These are phyloP conservation scores for Akabosia matsudoensis DNA, from an alignment of 1,140 invertebrate genomes.

Conservation along the genomic window DNA sequence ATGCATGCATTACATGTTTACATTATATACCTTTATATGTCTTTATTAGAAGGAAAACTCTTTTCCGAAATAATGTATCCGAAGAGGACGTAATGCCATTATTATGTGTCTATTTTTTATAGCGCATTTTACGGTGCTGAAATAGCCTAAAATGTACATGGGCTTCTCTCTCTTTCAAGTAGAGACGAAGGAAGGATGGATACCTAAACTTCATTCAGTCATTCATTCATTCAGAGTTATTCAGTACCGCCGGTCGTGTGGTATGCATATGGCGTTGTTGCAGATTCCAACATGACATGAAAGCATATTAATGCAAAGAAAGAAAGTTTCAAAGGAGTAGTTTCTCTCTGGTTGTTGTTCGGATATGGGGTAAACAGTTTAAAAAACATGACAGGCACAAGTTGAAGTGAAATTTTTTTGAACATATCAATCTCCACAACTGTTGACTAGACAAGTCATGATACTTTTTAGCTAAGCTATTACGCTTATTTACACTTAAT, in stretches of 20 bases:
- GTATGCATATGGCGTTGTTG: not conserved
- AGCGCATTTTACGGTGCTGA: conserved; percentile 16
- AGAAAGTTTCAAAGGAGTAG: no score
- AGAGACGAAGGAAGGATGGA: conserved; percentile 14
- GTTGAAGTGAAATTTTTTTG: not conserved
- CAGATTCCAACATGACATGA: not conserved
- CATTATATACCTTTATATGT: not conserved
- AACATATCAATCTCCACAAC: no score
- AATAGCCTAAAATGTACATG: conserved; percentile 17
- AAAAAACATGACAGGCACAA: not conserved
- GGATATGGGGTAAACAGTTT: not conserved
- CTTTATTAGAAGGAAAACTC: not conserved
- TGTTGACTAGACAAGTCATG: no score
- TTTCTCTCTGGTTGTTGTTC: not conserved
- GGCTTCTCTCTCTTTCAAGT: conserved; percentile 1
- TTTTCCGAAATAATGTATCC: not conserved
- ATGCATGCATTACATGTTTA: not conserved
- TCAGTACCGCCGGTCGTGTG: conserved; percentile 18
- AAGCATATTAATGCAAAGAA: no score
- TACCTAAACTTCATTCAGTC: conserved; percentile 25
- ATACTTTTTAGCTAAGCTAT: no score
- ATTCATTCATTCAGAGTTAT: conserved; percentile 25
- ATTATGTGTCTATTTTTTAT: conserved; percentile 20
- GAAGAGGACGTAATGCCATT: not conserved
- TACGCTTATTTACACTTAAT: no score